Conservation (phyloP, 2,113 vertebrate genomes). For the Charadrius vociferus region DNA sequence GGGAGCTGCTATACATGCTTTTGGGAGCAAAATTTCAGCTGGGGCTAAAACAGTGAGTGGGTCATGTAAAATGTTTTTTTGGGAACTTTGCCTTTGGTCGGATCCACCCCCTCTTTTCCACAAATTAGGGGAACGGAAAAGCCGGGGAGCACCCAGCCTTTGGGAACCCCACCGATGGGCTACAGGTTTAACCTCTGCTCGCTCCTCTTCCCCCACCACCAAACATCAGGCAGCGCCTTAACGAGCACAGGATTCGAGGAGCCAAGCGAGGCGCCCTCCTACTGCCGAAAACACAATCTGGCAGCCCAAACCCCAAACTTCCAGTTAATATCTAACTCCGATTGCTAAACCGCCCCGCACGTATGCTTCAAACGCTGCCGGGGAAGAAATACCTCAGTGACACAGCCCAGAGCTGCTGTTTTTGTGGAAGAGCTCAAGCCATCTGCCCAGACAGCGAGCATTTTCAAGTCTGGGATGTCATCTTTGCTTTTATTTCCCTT, state of each 20-base stretch:
- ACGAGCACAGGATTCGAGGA: background rate
- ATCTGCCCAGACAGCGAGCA: accelerated
- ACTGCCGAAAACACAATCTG: background rate
- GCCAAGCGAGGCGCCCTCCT: accelerated
- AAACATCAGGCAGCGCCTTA: background rate
- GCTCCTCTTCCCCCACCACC: background rate
- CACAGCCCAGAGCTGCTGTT: background rate
- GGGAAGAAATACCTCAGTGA: background rate
- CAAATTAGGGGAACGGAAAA: background rate
- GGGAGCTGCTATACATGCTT: background rate
- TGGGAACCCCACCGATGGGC: too few relatives aligned
- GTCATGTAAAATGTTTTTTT: accelerated
- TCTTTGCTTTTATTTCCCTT: background rate
- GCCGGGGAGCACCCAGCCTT: background rate
- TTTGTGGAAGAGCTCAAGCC: background rate
- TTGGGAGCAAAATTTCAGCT: background rate
- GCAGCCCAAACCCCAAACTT: background rate
- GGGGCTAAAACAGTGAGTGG: accelerated
- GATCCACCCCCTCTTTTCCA: background rate
- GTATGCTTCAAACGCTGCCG: background rate
- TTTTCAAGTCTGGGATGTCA: accelerated
- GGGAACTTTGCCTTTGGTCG: background rate
- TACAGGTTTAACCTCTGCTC: background rate
- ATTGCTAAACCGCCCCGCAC: background rate
- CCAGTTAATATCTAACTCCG: background rate